These are phyloP conservation scores for Scyliorhinus canicula DNA, from an alignment of 2,797 vertebrate genomes.

Conservation along the genomic window DNA sequence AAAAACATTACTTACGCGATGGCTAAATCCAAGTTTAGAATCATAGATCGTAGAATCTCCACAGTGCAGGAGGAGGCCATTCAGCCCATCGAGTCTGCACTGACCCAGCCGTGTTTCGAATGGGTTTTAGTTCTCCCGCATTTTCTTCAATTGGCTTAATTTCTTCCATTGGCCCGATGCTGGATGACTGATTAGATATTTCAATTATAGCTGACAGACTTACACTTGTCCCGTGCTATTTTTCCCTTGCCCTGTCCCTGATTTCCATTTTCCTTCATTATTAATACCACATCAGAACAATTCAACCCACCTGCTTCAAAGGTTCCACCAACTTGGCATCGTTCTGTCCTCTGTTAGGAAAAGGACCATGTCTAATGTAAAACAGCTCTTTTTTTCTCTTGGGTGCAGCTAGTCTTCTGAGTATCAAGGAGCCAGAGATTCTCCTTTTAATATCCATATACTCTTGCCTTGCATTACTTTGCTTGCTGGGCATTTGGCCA, in stretches of 20 bases:
- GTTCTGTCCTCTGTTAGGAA: background rate
- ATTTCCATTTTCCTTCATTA: background rate
- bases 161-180: background rate
- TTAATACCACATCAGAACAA: background rate
- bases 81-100: no score
- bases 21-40: no score
- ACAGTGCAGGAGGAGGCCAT: no score
- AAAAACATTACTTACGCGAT: background rate
- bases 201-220: background rate
- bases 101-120: no score
- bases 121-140: background rate
- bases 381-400: background rate
- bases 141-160: background rate
- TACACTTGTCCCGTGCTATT: background rate
- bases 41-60: no score
- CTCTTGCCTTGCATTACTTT: no score
- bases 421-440: no score
- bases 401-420: background rate
- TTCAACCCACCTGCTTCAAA: conserved; percentile 24
- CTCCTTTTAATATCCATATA: background rate
- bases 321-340: background rate
- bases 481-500: background rate
- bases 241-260: background rate
- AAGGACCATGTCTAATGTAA: background rate
- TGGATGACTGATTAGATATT: background rate